Evolutionary conservation across 2,113 vertebrate species (phyloP).

Genomic region (Eretmochelys imbricata): DNA sequence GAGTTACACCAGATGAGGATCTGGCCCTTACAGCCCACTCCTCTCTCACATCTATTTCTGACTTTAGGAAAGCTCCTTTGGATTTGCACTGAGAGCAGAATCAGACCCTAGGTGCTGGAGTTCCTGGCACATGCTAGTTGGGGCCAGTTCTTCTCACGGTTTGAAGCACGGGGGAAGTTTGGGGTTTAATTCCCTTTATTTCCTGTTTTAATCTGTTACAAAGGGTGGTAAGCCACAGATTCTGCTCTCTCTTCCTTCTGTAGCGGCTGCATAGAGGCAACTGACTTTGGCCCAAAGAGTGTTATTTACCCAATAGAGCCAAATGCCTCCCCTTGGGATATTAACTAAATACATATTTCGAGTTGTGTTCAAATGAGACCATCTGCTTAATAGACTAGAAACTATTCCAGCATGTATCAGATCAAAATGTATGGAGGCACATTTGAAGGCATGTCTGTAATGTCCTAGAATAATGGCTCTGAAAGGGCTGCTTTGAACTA

Average conservation of each 20-base stretch:
- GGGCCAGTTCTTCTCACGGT: neutral
- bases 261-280: too few relatives aligned
- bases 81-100: neutral
- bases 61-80: too few relatives aligned
- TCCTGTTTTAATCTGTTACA: neutral
- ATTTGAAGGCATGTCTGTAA: neutral
- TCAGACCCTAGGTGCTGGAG: too few relatives aligned
- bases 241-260: rapidly evolving
- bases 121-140: neutral
- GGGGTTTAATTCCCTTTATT: neutral
- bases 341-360: neutral
- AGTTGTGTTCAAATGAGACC: neutral
- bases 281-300: rapidly evolving
- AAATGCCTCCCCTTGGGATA: neutral
- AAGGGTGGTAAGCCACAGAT: neutral
- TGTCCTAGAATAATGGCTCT: neutral
- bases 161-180: neutral
- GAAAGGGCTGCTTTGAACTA: neutral
- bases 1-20: neutral
- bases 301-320: neutral
- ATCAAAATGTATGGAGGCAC: neutral
- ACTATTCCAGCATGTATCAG: neutral
- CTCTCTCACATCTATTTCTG: neutral
- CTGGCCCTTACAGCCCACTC: neutral
- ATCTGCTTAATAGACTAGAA: neutral